Conservation (phyloP, 2,113 vertebrate genomes). For the Hirundichthys speculiger region DNA sequence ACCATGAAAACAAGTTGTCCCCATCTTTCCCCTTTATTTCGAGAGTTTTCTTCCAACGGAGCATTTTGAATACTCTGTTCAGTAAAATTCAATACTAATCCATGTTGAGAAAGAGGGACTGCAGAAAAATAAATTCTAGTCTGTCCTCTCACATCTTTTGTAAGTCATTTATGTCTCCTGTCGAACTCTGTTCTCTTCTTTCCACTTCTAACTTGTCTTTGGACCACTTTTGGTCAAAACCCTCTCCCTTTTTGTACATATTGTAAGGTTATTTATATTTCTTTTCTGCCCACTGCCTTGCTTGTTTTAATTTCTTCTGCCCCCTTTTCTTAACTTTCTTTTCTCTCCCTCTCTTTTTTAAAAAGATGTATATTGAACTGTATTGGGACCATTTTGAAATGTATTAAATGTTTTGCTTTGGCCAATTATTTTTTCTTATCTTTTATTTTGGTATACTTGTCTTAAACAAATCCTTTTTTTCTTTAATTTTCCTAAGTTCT, state of each 20-base stretch:
- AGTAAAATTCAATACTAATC: background rate
- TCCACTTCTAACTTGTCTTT: conserved; percentile 11
- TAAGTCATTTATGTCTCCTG: conserved; percentile 27
- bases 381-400: conserved; percentile 83
- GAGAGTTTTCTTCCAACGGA: conserved; percentile 1
- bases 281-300: conserved; percentile 72
- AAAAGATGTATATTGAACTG: conserved; percentile 76
- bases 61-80: conserved; percentile 11
- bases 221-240: conserved; percentile 40
- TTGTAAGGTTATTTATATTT: conserved; percentile 84
- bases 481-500: conserved; percentile 73
- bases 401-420: conserved; percentile 68
- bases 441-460: conserved; percentile 76
- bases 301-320: conserved; percentile 55
- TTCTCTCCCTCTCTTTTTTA: conserved; percentile 11
- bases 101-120: background rate
- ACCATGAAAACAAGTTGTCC: conserved; percentile 4
- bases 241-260: conserved; percentile 79
- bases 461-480: conserved; percentile 74
- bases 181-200: conserved; percentile 18
- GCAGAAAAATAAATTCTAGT: conserved; percentile 11
- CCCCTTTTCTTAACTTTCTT: background rate
- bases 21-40: conserved; percentile 4
- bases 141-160: conserved; percentile 10
- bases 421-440: conserved; percentile 29